Percentiles rank a stretch among this genome's conserved stretches.
Conservation (phyloP, 2,888 invertebrate species). For the Blera fallax region DNA sequence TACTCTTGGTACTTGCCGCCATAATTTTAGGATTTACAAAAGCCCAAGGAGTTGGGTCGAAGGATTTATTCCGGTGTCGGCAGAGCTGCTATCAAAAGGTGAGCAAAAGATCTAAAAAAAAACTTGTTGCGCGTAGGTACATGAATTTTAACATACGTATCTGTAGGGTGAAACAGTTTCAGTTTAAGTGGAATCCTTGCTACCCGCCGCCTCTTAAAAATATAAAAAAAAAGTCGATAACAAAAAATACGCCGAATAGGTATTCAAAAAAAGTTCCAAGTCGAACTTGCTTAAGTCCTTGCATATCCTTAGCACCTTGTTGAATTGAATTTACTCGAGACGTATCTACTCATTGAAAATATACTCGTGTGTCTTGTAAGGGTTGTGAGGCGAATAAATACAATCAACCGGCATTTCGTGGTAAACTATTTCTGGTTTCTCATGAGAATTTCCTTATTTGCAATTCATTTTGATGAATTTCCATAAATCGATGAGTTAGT, state of each 20-base stretch:
- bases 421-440: background rate
- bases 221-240: no score
- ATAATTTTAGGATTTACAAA: slow-evolving; percentile 67
- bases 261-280: no score
- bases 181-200: no score
- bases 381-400: no score
- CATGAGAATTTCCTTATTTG: background rate
- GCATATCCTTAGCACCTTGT: background rate
- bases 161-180: no score
- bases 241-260: no score
- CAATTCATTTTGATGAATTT: background rate
- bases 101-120: slow-evolving; percentile 60
- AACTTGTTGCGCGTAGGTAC: slow-evolving; percentile 64
- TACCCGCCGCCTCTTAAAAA: no score
- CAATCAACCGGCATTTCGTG: background rate
- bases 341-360: background rate
- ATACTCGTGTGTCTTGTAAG: no score
- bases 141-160: no score
- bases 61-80: slow-evolving; percentile 80
- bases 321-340: background rate
- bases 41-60: slow-evolving; percentile 75
- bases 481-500: background rate
- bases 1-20: slow-evolving; percentile 52
- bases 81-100: slow-evolving; percentile 81
- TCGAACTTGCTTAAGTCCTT: background rate